phyloP scores from a whole-genome alignment of 2,888 invertebrate species.

The Mythimna ferrago region DNA sequence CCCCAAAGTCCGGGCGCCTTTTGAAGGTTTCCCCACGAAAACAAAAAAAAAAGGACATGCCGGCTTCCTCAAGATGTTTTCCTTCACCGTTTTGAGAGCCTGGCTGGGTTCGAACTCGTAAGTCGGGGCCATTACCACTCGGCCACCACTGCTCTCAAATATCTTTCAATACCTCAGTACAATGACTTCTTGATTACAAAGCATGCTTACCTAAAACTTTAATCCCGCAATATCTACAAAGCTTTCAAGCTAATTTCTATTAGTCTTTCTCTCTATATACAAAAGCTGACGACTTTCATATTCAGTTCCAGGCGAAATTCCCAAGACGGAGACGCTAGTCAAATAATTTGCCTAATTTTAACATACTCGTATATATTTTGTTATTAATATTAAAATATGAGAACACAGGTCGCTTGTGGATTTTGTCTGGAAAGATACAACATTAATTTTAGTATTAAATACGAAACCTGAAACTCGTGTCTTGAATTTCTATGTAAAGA shows the following conservation, averaged over 20 bases:
- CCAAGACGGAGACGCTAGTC: constrained; percentile 33
- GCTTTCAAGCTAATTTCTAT: constrained; percentile 7
- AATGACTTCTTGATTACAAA: constrained; percentile 1
- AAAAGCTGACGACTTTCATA: constrained; percentile 20
- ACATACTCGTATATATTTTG: constrained; percentile 14
- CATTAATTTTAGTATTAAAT: too few relatives aligned
- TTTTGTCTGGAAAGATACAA: not conserved
- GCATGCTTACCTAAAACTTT: constrained; percentile 10
- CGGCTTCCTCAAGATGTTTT: too few relatives aligned
- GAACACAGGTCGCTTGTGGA: not conserved
- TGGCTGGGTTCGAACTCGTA: too few relatives aligned
- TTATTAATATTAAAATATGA: constrained; percentile 24
- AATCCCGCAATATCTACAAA: not conserved
- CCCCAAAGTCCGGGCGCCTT: too few relatives aligned
- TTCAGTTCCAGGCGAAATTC: constrained; percentile 31
- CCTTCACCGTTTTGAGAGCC: too few relatives aligned
- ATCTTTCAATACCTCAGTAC: not conserved
- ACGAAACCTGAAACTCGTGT: too few relatives aligned
- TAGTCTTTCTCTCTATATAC: constrained; percentile 24
- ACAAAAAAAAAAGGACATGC: too few relatives aligned
- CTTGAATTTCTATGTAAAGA: too few relatives aligned
- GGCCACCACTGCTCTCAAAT: not conserved
- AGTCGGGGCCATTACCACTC: too few relatives aligned
- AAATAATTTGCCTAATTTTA: constrained; percentile 46
- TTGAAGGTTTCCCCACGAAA: too few relatives aligned